phyloP scores from a whole-genome alignment of 2,888 invertebrate genomes.

The Fissipunctia ypsillon region DNA sequence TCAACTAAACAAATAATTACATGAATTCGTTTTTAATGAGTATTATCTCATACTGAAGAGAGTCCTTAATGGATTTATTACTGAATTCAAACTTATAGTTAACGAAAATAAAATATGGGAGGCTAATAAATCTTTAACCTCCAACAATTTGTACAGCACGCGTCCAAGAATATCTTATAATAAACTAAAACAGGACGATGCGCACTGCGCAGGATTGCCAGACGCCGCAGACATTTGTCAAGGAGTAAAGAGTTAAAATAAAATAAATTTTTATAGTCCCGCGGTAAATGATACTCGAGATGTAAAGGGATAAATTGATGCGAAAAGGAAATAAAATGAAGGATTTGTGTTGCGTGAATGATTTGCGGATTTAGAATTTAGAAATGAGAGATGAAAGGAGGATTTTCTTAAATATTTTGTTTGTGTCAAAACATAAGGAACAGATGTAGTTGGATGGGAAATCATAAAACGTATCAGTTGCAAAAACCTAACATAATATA shows the following conservation, averaged over 20 bases:
- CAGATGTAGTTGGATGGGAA: background rate
- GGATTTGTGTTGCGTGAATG: conserved; percentile 55
- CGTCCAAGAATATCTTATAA: conserved; percentile 70
- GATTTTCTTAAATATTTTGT: background rate
- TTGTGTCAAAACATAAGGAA: background rate
- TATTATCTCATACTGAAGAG: conserved; percentile 8
- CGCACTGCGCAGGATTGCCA: conserved; percentile 53
- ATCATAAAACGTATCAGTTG: background rate
- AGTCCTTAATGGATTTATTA: conserved; percentile 45
- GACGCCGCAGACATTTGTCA: conserved; percentile 72
- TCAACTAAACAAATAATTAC: conserved; percentile 32
- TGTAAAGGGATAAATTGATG: conserved; percentile 44
- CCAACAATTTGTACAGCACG: conserved; percentile 70
- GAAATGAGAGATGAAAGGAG: background rate
- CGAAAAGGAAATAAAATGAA: conserved; percentile 58
- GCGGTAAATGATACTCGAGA: conserved; percentile 59
- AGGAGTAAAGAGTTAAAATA: conserved; percentile 71
- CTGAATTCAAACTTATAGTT: conserved; percentile 27
- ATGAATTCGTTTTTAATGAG: conserved; percentile 24
- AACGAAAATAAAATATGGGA: conserved; percentile 47
- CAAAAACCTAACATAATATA: background rate
- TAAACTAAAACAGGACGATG: conserved; percentile 69
- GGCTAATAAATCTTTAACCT: conserved; percentile 67
- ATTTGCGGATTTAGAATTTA: conserved; percentile 21
- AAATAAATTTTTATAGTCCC: conserved; percentile 64